Evolutionary conservation across 2,797 vertebrate genomes (phyloP).

Genomic region (Chrysocyon brachyurus): DNA sequence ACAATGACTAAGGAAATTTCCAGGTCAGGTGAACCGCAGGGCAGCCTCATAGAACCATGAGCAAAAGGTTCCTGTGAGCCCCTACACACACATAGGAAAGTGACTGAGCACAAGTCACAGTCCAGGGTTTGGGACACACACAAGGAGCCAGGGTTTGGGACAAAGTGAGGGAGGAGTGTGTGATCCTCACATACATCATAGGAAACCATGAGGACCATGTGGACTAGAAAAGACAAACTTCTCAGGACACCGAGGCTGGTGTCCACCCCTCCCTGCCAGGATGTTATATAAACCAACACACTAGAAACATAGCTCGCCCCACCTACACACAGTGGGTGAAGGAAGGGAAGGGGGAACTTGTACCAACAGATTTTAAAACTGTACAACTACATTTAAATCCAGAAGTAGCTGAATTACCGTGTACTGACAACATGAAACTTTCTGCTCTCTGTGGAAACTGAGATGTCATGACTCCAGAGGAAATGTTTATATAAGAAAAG

Average conservation of each 20-base stretch:
- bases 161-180: background rate
- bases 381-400: background rate
- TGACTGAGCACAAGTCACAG: background rate
- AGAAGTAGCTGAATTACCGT: background rate
- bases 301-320: background rate
- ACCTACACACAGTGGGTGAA: background rate
- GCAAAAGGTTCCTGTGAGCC: background rate
- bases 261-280: background rate
- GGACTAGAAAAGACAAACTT: background rate
- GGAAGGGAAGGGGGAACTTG: background rate
- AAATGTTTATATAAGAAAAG: background rate
- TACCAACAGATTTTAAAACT: background rate
- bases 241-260: background rate
- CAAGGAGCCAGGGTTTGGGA: background rate
- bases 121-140: background rate
- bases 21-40: background rate
- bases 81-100: background rate
- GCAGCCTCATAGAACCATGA: background rate
- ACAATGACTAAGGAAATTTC: background rate
- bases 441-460: background rate
- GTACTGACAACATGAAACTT: conserved; percentile 20
- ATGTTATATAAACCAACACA: background rate
- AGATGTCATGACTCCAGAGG: background rate
- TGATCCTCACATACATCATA: background rate
- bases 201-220: background rate